Base-by-base conservation (phyloP, 2,113 vertebrate species). In the Sylvia atricapilla region DNA sequence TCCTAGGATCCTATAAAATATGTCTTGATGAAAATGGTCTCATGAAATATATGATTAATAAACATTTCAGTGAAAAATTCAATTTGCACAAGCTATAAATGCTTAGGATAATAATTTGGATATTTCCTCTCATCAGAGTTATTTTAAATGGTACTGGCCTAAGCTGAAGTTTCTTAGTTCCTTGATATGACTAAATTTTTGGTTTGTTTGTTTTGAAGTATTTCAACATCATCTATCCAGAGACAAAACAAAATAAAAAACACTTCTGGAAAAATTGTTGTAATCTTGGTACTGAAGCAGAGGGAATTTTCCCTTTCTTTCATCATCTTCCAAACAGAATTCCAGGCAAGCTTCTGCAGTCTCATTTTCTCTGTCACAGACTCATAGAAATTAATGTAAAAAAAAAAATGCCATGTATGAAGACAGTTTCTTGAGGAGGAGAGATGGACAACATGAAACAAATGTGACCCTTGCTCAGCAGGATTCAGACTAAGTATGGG, bases 271-370 rank as follows among this genome's bases (percentile, higher is more conserved):
- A 95, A 95, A 92, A 62, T 10, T 83, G 53, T 23, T 76, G 16
- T 58, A 86, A 92, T 88, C 59, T 83, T 75, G 15, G 28, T 72
- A n/a, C 25, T 53, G 49, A 89, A 87, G 23, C 46, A 68, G n/a
- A 75, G 28, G 13, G 44, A 37, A 43, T 92, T 93, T 89, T 87
- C 37, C 22, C 52, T 76, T 84, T 81, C 77, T 92, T 93, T 96
- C 25, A 87, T 89, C 22, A 33, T 58, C 39, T 68, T 95, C 91
- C 84, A 95, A 84, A 68, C 27, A 79, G 66, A 89, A 94, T 96
- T 90, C 78, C 64, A 94, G 87, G 23, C 53, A 89, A 69, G n/a
- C 6, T 94, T 79, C 47, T 85, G 52, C 30, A 68, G 39, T 58
- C 41, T 70, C 11, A 16, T 78, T 91, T 94, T 87, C 50, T 75